These are phyloP conservation scores for Parotia lawesii DNA, from an alignment of 2,113 vertebrate genomes.

Conservation along the genomic window DNA sequence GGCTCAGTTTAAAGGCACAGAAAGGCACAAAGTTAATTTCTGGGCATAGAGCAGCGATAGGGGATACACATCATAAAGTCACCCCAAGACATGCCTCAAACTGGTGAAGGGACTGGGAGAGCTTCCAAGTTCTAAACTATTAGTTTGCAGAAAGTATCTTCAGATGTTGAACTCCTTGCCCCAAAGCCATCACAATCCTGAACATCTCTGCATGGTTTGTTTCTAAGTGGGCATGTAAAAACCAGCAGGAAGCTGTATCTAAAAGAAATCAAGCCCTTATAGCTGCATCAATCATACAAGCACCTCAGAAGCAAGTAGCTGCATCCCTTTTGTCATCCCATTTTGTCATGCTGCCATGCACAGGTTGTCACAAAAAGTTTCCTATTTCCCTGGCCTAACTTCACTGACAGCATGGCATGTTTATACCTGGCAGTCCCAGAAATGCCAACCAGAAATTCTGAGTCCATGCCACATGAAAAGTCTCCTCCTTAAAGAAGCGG, in stretches of 20 bases:
- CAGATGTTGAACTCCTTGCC: not conserved
- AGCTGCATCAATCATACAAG: not conserved
- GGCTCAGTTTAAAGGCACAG: too few species aligned
- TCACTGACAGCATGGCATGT: not conserved
- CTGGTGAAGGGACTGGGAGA: not conserved
- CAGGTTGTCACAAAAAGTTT: not conserved
- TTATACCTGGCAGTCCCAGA: not conserved
- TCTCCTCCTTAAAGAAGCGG: not conserved
- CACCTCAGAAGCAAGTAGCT: not conserved
- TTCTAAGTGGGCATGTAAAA: not conserved
- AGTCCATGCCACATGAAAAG: not conserved
- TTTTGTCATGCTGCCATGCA: not conserved
- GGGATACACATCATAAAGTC: too few species aligned
- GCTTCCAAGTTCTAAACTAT: rapidly evolving
- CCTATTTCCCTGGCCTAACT: not conserved
- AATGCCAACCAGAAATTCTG: not conserved
- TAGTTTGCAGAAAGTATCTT: not conserved
- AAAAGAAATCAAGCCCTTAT: not conserved
- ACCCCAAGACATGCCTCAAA: not conserved
- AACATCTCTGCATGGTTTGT: not conserved
- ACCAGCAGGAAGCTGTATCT: not conserved
- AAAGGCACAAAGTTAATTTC: too few species aligned
- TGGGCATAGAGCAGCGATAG: too few species aligned
- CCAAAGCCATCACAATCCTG: not conserved
- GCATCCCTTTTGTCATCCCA: not conserved